Conservation (phyloP, 2,113 vertebrate genomes). For the Labeo catla region DNA sequence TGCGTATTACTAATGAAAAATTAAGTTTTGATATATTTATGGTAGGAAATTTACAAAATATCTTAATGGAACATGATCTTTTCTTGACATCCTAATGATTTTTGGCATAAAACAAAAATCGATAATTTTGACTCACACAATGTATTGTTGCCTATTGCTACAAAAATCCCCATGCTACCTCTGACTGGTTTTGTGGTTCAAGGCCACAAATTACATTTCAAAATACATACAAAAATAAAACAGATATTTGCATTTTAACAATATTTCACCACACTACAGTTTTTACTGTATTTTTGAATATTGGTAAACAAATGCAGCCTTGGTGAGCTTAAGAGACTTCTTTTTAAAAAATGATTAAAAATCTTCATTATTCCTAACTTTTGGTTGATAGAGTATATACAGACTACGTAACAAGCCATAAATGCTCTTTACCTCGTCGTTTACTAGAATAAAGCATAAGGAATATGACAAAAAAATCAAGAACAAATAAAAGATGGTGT, state of each 20-base stretch:
- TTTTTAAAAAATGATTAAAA: no score
- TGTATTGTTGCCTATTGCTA: no score
- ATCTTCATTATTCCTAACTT: background rate
- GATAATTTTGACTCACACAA: no score
- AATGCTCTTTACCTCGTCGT: background rate
- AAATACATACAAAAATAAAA: background rate
- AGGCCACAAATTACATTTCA: background rate
- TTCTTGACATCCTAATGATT: no score
- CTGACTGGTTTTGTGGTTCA: no score
- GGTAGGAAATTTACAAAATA: no score
- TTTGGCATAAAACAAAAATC: no score
- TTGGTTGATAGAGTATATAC: background rate
- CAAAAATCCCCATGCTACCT: no score
- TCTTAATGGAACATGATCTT: no score
- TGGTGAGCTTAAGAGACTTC: background rate
- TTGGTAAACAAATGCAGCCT: background rate
- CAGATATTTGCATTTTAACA: background rate
- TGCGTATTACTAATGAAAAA: no score
- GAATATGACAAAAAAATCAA: slow-evolving; percentile 40
- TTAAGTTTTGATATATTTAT: no score
- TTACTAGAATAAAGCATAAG: background rate
- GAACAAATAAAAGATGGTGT: background rate
- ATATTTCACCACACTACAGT: background rate
- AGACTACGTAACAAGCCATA: background rate
- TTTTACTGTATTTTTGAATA: background rate